phyloP scores from a whole-genome alignment of 2,797 vertebrate species.

The Anguilla pacifica region DNA sequence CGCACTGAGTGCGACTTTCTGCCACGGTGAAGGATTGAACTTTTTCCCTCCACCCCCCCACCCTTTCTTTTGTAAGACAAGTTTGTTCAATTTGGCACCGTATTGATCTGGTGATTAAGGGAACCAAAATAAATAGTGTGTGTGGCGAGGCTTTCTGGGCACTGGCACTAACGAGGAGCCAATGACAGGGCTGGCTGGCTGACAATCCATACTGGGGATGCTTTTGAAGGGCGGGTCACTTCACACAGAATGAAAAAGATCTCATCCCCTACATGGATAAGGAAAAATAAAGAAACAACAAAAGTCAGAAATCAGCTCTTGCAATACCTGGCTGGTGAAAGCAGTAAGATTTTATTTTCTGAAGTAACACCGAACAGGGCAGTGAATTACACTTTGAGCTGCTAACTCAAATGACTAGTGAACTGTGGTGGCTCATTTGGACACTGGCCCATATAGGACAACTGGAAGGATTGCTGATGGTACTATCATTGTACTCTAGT shows the following conservation, averaged over 20 bases:
- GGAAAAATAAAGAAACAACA: neutral
- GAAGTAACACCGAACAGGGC: neutral
- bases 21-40: too few relatives aligned
- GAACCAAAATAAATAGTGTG: neutral
- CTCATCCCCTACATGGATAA: neutral
- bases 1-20: neutral
- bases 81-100: neutral
- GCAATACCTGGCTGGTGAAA: neutral
- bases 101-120: slow-evolving; percentile 19
- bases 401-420: neutral
- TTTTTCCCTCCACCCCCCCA: neutral
- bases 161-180: neutral
- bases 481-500: neutral
- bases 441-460: neutral
- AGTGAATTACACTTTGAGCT: neutral
- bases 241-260: neutral
- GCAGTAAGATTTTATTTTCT: too few relatives aligned
- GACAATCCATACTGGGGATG: neutral
- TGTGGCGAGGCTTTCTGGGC: neutral
- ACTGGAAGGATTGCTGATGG: neutral
- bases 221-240: neutral
- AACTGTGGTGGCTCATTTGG: neutral
- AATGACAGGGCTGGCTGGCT: neutral
- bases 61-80: slow-evolving; percentile 5
- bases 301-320: neutral